Evolutionary conservation across 2,888 invertebrate genomes (phyloP).

Genomic region (Prosopocoilus inquinatus): DNA sequence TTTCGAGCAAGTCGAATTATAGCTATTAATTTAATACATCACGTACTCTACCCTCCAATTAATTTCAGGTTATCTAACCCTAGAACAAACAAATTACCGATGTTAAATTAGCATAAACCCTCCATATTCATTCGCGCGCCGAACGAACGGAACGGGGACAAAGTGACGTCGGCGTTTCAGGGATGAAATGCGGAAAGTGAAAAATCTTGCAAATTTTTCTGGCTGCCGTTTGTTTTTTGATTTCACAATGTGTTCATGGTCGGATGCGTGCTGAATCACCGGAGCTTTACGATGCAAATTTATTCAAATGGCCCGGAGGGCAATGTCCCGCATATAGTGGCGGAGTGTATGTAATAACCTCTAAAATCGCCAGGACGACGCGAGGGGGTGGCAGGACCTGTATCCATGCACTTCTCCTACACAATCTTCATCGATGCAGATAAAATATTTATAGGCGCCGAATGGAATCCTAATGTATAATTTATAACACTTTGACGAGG

Average conservation of each 20-base stretch:
- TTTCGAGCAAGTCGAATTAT: no score
- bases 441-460: conserved; percentile 13
- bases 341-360: conserved; percentile 15
- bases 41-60: not conserved
- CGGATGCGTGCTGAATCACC: conserved; percentile 24
- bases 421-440: conserved; percentile 6
- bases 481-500: conserved; percentile 3
- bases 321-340: conserved; percentile 23
- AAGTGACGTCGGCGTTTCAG: no score
- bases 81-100: not conserved
- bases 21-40: not conserved
- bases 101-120: not conserved
- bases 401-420: not conserved
- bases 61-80: not conserved
- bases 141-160: no score
- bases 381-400: not conserved
- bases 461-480: conserved; percentile 1
- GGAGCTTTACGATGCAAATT: conserved; percentile 31
- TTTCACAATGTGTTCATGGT: conserved; percentile 21
- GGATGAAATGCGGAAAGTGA: not conserved
- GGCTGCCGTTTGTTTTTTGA: not conserved
- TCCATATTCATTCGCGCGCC: not conserved
- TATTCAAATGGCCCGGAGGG: conserved; percentile 31
- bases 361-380: conserved; percentile 8
- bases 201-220: conserved; percentile 1